phyloP scores from a whole-genome alignment of 2,797 vertebrate genomes.

The Eidolon dupreanum region DNA sequence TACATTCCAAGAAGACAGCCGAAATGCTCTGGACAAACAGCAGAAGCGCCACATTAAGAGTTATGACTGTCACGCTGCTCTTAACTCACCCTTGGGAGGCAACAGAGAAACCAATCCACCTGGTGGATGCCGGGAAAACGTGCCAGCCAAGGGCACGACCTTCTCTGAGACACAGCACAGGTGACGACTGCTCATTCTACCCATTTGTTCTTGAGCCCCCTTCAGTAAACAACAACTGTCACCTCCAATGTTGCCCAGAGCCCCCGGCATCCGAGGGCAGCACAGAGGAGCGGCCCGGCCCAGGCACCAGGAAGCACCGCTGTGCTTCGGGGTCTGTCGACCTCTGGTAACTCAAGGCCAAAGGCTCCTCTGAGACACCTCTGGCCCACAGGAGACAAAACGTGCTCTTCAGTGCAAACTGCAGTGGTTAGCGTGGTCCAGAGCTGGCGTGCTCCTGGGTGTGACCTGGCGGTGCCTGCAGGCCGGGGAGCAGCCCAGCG shows the following conservation, averaged over 20 bases:
- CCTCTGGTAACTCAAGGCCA: background rate
- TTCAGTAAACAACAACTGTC: too few relatives aligned
- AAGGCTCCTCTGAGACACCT: background rate
- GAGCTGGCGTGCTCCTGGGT: rapidly evolving
- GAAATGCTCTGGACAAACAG: background rate
- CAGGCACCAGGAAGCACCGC: background rate
- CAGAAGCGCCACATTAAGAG: background rate
- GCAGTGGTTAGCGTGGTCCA: background rate
- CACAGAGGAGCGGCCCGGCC: background rate
- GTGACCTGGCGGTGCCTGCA: background rate
- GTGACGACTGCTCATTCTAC: too few relatives aligned
- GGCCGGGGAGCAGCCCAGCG: background rate
- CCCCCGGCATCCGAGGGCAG: background rate
- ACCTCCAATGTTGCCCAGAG: background rate
- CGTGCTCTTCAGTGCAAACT: background rate
- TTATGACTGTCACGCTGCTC: background rate
- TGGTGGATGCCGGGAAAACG: background rate
- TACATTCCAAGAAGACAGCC: background rate
- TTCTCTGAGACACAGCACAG: rapidly evolving
- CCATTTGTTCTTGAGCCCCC: too few relatives aligned
- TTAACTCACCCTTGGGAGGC: background rate
- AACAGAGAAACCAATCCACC: background rate
- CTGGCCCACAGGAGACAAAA: background rate
- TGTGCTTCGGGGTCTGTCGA: background rate
- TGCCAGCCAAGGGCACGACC: background rate